Evolutionary conservation across 2,888 invertebrate species (phyloP).

Genomic region (Heliconius ethilla): DNA sequence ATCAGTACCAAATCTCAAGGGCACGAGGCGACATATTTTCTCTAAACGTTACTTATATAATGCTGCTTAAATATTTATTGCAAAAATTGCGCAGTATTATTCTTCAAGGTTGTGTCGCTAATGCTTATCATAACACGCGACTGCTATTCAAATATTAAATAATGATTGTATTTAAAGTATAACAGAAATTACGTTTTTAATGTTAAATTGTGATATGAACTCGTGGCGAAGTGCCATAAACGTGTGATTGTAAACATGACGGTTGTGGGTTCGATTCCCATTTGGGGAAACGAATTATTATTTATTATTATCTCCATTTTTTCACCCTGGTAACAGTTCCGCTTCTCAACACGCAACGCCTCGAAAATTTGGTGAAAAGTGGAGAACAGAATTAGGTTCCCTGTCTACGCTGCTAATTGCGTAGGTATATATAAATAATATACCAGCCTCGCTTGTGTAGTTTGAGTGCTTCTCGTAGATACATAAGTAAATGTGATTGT

Average conservation of each 20-base stretch:
- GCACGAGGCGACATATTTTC: not conserved
- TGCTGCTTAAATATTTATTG: conserved; percentile 19
- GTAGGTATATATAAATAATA: too few species aligned
- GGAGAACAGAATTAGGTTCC: too few species aligned
- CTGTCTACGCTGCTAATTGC: too few species aligned
- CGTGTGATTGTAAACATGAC: not conserved
- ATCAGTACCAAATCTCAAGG: conserved; percentile 12
- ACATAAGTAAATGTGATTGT: too few species aligned
- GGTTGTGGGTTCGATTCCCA: not conserved
- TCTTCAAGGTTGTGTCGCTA: not conserved
- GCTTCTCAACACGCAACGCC: not conserved
- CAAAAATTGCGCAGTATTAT: conserved; percentile 24
- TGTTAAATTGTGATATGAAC: not conserved
- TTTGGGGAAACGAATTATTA: not conserved
- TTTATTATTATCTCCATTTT: not conserved
- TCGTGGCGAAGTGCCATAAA: not conserved
- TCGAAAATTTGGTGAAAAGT: too few species aligned
- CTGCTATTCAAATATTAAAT: not conserved
- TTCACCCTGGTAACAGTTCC: not conserved
- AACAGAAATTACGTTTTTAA: not conserved
- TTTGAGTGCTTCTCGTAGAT: too few species aligned
- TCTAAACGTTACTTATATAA: conserved; percentile 20
- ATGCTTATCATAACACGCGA: not conserved
- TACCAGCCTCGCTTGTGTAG: too few species aligned
- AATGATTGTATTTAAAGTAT: not conserved